Conservation (phyloP, 2,797 vertebrate species). For the Sebastes trivittatus region DNA sequence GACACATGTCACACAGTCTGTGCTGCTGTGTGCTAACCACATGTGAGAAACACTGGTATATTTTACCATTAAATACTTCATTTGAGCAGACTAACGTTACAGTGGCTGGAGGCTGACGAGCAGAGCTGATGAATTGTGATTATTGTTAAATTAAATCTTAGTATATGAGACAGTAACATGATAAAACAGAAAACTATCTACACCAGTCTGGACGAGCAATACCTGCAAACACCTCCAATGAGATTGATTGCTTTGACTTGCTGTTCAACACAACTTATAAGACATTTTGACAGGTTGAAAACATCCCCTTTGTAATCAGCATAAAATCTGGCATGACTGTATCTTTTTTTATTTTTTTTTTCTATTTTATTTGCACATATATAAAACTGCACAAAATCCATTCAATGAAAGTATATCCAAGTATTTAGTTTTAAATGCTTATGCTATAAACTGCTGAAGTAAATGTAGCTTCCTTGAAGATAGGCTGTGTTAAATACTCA, state of each 20-base stretch:
- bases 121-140: background rate
- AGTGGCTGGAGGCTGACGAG: background rate
- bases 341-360: no score
- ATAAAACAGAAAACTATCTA: background rate
- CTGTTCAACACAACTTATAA: background rate
- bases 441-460: no score
- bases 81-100: background rate
- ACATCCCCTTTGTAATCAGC: background rate
- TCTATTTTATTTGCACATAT: no score
- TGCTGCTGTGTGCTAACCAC: background rate
- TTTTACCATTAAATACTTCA: accelerated
- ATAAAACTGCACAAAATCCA: no score
- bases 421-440: no score
- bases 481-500: no score
- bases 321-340: background rate
- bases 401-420: no score
- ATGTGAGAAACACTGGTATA: background rate
- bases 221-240: background rate
- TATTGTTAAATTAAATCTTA: background rate
- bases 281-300: background rate
- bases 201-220: background rate
- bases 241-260: background rate
- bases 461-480: no score
- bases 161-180: background rate
- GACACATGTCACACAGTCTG: background rate